Percentiles rank a stretch among this genome's conserved stretches.
phyloP scores from a whole-genome alignment of 2,113 vertebrate genomes.

The Acanthisitta chloris region DNA sequence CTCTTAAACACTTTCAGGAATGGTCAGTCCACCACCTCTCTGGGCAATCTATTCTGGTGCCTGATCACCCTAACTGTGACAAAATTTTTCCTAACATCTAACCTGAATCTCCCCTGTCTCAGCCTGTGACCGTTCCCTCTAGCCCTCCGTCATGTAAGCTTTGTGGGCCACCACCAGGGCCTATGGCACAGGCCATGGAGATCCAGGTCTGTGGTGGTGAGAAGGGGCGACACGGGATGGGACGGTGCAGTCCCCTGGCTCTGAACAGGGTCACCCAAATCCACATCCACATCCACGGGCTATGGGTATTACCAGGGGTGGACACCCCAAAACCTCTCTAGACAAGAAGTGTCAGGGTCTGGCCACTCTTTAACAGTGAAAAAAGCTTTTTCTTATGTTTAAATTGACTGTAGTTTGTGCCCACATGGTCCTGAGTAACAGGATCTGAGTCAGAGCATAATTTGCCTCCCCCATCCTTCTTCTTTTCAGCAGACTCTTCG shows the following conservation, averaged over 20 bases:
- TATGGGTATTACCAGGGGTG: rapidly evolving
- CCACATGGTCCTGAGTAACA: neutral
- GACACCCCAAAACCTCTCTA: no score
- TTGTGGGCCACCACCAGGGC: rapidly evolving
- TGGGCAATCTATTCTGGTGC: no score
- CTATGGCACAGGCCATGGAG: rapidly evolving
- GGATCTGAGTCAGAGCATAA: neutral
- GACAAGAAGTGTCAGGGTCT: neutral
- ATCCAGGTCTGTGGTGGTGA: rapidly evolving
- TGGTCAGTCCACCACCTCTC: no score
- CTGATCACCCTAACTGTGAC: no score
- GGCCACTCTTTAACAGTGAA: neutral
- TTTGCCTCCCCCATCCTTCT: neutral
- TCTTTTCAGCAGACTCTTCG: neutral
- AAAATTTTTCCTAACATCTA: no score
- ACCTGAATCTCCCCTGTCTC: no score
- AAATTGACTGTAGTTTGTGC: neutral
- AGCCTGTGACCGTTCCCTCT: no score
- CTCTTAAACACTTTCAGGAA: no score
- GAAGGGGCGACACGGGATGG: neutral
- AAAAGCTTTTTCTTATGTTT: neutral
- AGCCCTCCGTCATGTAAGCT: no score
- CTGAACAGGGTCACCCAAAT: neutral
- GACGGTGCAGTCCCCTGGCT: rapidly evolving
- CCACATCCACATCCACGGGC: rapidly evolving